Conservation (phyloP, 2,888 invertebrate species). For the Drosophila macrothrix region DNA sequence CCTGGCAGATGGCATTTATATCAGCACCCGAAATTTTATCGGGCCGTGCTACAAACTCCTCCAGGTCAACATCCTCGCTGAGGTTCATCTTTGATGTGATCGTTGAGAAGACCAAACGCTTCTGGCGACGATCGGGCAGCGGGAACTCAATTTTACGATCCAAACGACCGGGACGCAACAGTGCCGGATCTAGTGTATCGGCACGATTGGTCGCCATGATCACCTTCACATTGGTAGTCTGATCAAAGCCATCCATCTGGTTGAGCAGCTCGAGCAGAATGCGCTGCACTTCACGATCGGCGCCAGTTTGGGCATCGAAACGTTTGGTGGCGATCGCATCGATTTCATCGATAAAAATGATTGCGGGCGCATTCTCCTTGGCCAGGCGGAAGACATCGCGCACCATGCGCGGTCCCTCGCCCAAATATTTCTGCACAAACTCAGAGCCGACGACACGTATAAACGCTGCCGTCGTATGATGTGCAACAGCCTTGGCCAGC, state of each 20-base stretch:
- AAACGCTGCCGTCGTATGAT: slow-evolving; percentile 99
- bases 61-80: slow-evolving; percentile 99
- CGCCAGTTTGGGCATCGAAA: slow-evolving; percentile 99
- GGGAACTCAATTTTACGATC: slow-evolving; percentile 99
- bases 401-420: slow-evolving; percentile 99
- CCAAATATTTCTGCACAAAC: slow-evolving; percentile 99
- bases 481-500: slow-evolving; percentile 99
- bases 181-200: slow-evolving; percentile 98
- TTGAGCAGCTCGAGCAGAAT: slow-evolving; percentile 98
- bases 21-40: slow-evolving; percentile 99
- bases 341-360: slow-evolving; percentile 99
- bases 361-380: slow-evolving; percentile 99
- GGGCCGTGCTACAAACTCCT: slow-evolving; percentile 99
- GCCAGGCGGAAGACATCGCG: slow-evolving; percentile 99
- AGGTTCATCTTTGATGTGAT: slow-evolving; percentile 99
- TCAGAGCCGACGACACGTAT: slow-evolving; percentile 99
- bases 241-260: slow-evolving; percentile 99
- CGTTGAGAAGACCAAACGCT: slow-evolving; percentile 98
- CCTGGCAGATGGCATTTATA: slow-evolving; percentile 99
- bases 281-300: slow-evolving; percentile 99
- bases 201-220: slow-evolving; percentile 99
- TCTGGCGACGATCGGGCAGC: slow-evolving; percentile 93
- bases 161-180: slow-evolving; percentile 90
- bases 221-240: slow-evolving; percentile 99
- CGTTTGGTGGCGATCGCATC: slow-evolving; percentile 99